Evolutionary conservation across 1,140 invertebrate genomes (phyloP), one percentile per base, ranked within the genome.

Genomic region (Drosophila grimshawi): DNA sequence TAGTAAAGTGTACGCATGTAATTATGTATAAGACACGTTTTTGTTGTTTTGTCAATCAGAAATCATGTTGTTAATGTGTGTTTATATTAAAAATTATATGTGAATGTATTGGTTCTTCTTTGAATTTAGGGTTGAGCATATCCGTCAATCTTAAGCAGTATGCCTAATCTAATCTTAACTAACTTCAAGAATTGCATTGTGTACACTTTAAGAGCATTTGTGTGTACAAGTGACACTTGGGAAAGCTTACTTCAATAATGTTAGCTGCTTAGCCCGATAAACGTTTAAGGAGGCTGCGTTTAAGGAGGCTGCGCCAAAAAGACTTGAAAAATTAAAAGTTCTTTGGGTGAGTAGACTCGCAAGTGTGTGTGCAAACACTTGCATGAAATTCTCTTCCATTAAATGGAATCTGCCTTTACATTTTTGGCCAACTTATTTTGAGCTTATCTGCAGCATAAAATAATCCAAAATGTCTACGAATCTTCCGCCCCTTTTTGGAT

Each of bases 381-480:
- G 4, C 6, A 27, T 48, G 11, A 35, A 8, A 27, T n/a, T 37
- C n/a, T 33, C 32, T 48, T 49, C 30, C n/a, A 35, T 37, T 33
- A 41, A 41, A 8, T 41, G 11, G 46, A 48, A 7, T 6, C 27
- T 29, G 11, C 7, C 10, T 11, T 19, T 35, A 29, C 30, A 39
- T 49, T 49, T 62, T 62, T 51, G n/a, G n/a, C 19, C 10, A 49
- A 32, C 60, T 62, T 62, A 49, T 49, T 35, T 62, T 19, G 3
- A 2, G 41, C 32, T 33, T 29, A 45, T 55, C 55, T 57, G 8
- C 5, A 43, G 35, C 57, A 29, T 64, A 61, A 19, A 67, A 63
- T 78, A 70, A 46, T 37, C 59, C 55, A n/a, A 48, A 51, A 35
- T 39, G 45, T 49, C 56, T 43, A 32, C n/a, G 48, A 11, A 37